phyloP scores from a whole-genome alignment of 2,888 invertebrate genomes.

The Latheticus oryzae region DNA sequence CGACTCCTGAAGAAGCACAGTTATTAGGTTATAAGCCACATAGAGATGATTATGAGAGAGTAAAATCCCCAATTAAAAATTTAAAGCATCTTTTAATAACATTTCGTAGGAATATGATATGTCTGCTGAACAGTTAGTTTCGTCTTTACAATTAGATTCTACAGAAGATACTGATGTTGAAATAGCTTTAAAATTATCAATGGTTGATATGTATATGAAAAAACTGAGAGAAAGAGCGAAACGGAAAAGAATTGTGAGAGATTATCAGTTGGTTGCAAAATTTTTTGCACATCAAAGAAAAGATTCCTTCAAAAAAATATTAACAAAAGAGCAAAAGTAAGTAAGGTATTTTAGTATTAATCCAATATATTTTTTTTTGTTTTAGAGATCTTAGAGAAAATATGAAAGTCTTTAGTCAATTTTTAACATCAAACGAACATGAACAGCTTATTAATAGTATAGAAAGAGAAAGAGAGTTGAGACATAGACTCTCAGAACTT shows the following conservation, averaged over 20 bases:
- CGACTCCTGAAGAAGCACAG: conserved; percentile 85
- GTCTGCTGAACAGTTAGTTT: conserved; percentile 89
- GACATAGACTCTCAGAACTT: conserved; percentile 84
- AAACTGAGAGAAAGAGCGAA: conserved; percentile 86
- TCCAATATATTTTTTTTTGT: not conserved
- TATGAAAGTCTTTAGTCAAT: conserved; percentile 87
- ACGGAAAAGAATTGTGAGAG: conserved; percentile 89
- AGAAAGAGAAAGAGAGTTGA: conserved; percentile 86
- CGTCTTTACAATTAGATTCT: conserved; percentile 81
- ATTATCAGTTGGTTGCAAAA: conserved; percentile 89
- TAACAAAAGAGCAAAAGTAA: conserved; percentile 85
- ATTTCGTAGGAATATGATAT: conserved; percentile 87
- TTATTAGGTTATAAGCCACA: conserved; percentile 95
- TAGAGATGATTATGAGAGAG: conserved; percentile 95
- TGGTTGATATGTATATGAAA: conserved; percentile 92
- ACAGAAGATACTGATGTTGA: conserved; percentile 91
- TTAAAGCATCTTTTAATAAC: conserved; percentile 2
- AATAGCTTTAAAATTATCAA: conserved; percentile 87
- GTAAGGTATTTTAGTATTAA: not conserved
- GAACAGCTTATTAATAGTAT: conserved; percentile 81
- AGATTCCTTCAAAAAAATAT: conserved; percentile 63
- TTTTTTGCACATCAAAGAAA: conserved; percentile 77
- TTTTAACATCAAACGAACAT: conserved; percentile 88
- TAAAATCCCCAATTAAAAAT: conserved; percentile 59
- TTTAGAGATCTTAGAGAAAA: conserved; percentile 83